Percentiles rank a stretch among this genome's conserved stretches.
phyloP scores from a whole-genome alignment of 1,140 invertebrate genomes.

The Drosophila kanapiae region DNA sequence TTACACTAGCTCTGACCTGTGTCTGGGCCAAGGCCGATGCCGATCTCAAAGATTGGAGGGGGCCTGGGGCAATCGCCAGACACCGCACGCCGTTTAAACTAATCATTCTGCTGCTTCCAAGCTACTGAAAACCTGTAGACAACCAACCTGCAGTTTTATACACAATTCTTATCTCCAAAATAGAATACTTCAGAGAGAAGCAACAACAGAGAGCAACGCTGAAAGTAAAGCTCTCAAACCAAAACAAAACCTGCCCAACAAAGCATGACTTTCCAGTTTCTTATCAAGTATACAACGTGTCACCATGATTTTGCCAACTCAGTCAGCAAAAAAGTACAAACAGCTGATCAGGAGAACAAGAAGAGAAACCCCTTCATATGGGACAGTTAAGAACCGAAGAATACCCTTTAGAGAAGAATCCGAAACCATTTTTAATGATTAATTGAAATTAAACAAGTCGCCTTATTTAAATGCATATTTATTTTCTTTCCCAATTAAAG shows the following conservation, averaged over 20 bases:
- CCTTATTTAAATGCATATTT: not conserved
- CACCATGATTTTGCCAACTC: constrained; percentile 6
- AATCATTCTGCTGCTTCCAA: constrained; percentile 22
- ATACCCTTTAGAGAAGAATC: not conserved
- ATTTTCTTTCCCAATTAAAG: not conserved
- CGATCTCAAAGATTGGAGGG: constrained; percentile 16
- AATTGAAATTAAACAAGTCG: not conserved
- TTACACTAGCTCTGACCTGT: constrained; percentile 10
- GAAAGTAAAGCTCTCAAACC: constrained; percentile 21
- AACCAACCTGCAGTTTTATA: constrained; percentile 15
- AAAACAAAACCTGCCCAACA: constrained; percentile 22
- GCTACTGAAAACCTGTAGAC: constrained; percentile 14
- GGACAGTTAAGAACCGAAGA: not conserved
- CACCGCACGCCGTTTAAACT: constrained; percentile 9
- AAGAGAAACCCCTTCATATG: not conserved
- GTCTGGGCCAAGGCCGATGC: constrained; percentile 8
- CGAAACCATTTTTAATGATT: not conserved
- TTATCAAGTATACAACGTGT: constrained; percentile 7
- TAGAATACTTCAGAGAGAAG: not conserved
- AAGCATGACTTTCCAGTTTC: constrained; percentile 18
- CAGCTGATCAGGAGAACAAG: not conserved
- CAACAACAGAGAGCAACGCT: not conserved
- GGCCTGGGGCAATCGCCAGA: not conserved
- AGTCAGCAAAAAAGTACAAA: constrained; percentile 7
- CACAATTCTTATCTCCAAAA: constrained; percentile 20